Evolutionary conservation across 2,113 vertebrate genomes (phyloP).

Genomic region (Melospiza melodia): DNA sequence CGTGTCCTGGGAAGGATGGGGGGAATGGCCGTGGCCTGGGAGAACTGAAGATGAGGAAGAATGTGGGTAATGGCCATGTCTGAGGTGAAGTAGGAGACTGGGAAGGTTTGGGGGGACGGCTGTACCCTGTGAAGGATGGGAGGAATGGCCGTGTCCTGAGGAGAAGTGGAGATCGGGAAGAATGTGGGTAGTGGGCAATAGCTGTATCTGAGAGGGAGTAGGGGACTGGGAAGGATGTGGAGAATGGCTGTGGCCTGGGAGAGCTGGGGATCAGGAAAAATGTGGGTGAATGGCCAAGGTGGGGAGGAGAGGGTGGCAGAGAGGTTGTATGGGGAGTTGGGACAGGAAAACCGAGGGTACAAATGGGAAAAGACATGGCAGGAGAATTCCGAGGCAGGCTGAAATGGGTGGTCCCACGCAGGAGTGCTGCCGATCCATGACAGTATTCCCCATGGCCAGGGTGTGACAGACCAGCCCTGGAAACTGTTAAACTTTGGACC

Average conservation of each 20-base stretch:
- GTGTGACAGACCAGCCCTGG: neutral
- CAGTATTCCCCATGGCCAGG: accelerated
- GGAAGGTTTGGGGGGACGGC: neutral
- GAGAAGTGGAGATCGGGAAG: neutral
- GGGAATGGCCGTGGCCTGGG: neutral
- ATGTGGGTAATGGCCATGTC: neutral
- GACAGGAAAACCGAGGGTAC: neutral
- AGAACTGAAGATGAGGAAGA: neutral
- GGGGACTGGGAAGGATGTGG: neutral
- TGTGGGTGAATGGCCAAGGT: neutral
- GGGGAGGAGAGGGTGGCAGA: neutral
- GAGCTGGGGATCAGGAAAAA: accelerated
- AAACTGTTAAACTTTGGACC: neutral
- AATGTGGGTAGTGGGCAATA: accelerated
- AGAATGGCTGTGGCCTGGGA: neutral
- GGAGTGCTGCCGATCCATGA: neutral
- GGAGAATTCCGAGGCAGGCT: neutral
- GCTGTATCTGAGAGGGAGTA: accelerated
- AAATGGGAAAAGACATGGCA: accelerated
- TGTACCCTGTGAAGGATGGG: no score
- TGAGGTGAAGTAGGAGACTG: neutral
- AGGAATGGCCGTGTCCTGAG: neutral
- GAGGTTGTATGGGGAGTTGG: neutral
- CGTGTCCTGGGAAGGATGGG: no score
- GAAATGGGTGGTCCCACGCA: accelerated